Evolutionary conservation across 2,113 vertebrate species (phyloP).

Genomic region (Sceloporus tristichus): DNA sequence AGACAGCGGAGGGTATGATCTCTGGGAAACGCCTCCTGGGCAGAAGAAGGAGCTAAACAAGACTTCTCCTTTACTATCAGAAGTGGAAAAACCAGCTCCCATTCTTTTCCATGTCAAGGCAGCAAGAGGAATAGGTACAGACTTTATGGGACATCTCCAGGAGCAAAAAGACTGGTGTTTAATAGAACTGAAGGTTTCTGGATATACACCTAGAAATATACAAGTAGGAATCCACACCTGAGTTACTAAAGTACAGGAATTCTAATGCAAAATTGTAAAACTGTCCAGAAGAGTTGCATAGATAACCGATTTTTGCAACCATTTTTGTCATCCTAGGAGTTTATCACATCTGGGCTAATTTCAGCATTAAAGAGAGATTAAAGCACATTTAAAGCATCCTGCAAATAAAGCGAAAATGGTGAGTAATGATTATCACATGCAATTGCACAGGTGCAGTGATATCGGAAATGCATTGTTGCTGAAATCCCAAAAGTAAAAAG

Average conservation of each 20-base stretch:
- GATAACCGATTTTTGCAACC: background rate
- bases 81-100: background rate
- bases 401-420: too few relatives aligned
- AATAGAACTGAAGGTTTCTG: background rate
- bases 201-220: background rate
- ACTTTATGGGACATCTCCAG: background rate
- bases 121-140: background rate
- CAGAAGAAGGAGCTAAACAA: background rate
- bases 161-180: background rate
- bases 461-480: too few relatives aligned
- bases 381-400: too few relatives aligned
- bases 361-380: too few relatives aligned
- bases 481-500: too few relatives aligned
- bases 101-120: background rate
- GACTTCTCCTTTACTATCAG: background rate
- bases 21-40: background rate
- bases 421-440: too few relatives aligned
- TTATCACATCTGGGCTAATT: too few relatives aligned
- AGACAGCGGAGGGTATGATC: slow-evolving; percentile 34
- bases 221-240: background rate
- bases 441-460: too few relatives aligned
- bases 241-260: background rate
- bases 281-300: background rate
- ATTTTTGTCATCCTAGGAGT: too few relatives aligned
- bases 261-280: background rate